These are phyloP conservation scores for Oxytorus armatus DNA, from an alignment of 2,888 invertebrate species.

Conservation along the genomic window DNA sequence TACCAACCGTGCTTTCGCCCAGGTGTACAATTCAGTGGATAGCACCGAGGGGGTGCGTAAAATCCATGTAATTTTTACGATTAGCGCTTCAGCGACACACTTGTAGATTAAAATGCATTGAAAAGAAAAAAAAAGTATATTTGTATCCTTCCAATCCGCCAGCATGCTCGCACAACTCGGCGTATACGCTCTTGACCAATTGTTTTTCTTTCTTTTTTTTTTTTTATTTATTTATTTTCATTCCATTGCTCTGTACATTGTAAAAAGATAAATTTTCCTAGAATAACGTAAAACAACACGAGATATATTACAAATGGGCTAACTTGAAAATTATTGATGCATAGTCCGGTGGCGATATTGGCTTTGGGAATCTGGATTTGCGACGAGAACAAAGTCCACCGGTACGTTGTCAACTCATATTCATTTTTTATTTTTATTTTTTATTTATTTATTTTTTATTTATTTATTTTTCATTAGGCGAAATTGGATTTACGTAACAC, in stretches of 20 bases:
- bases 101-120: neutral
- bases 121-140: neutral
- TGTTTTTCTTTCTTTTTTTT: neutral
- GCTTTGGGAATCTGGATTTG: slow-evolving; percentile 83
- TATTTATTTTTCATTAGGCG: neutral
- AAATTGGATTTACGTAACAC: slow-evolving; percentile 8
- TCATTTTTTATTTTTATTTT: slow-evolving; percentile 49
- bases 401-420: slow-evolving; percentile 78
- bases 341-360: slow-evolving; percentile 84
- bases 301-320: no score
- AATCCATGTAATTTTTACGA: slow-evolving; percentile 19
- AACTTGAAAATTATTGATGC: slow-evolving; percentile 74
- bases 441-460: neutral
- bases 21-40: slow-evolving; percentile 78
- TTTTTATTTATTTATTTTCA: neutral
- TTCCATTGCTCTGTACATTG: no score
- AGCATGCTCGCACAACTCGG: slow-evolving; percentile 55
- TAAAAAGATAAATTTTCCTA: no score
- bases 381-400: slow-evolving; percentile 82
- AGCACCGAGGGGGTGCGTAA: slow-evolving; percentile 78
- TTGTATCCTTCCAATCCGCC: neutral
- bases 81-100: no score
- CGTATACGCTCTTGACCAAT: neutral
- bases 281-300: no score
- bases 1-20: slow-evolving; percentile 72